Evolutionary conservation across 2,888 invertebrate species (phyloP), one percentile per base, ranked within the genome.

Genomic region (Xylophagus ater): DNA sequence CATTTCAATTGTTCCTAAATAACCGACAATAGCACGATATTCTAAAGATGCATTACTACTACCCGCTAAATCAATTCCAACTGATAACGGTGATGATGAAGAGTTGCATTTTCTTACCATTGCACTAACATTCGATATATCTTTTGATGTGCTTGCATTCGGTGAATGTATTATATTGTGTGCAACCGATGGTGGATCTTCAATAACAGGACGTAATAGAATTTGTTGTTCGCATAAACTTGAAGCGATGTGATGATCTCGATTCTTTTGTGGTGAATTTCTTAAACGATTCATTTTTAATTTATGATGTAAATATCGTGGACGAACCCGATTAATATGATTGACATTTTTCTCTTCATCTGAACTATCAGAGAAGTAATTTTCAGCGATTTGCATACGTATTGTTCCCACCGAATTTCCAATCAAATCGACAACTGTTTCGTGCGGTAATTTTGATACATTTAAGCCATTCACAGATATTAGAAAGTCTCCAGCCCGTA

Each of bases 1-100:
- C 70, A 94, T 92, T 66, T 94, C 94, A 46, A 96, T 90, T 2
- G 94, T 93, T 15, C 94, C 94, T 33, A 96, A 70, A 62, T 96
- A 96, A 2, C 93, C 93, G 2, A 96, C 89, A 3, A 96, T 77
- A 0, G 85, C 86, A 49, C 84, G 77, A 54, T 82, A 84, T 45
- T 84, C 84, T 7, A 84, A 71, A 0, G 77, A 68, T 58, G 69
- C 63, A 47, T 30, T 46, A 1, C 43, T 42, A 25, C 44, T 47
- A 1, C n/a, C 24, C n/a, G 42, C 43, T 28, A 39, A 36, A 3
- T 50, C 41, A 8, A 14, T 26, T 26, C 14, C 12, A 26, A 26
- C 14, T 26, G n/a, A n/a, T 5, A 34, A 8, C 10, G 34, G 34
- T 10, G 40, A 32, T n/a, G 40, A 3, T 7, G 40, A 31, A 4